These are phyloP conservation scores for Philopedon plagiatum DNA, from an alignment of 2,888 invertebrate species.

Conservation along the genomic window DNA sequence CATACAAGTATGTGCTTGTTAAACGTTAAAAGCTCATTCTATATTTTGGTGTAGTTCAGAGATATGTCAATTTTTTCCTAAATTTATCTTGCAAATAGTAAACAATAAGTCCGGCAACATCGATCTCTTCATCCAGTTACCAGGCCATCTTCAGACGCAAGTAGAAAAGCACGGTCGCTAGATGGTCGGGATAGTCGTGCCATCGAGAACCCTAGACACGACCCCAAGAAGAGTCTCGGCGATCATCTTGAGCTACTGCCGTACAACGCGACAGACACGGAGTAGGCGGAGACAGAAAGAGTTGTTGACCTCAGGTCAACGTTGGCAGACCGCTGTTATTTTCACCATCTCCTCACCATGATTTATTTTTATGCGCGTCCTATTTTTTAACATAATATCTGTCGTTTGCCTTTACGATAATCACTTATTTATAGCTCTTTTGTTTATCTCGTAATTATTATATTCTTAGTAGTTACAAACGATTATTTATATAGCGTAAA, in stretches of 20 bases:
- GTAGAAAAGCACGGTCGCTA: constrained; percentile 41
- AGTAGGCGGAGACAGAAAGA: constrained; percentile 69
- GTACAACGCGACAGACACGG: constrained; percentile 65
- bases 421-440: constrained; percentile 38
- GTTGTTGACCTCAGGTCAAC: constrained; percentile 70
- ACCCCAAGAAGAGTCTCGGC: constrained; percentile 52
- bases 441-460: constrained; percentile 39
- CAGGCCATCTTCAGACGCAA: constrained; percentile 52
- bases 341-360: constrained; percentile 52
- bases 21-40: too few species aligned
- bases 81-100: not conserved
- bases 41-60: too few species aligned
- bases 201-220: constrained; percentile 39
- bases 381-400: constrained; percentile 45
- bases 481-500: not conserved
- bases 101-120: constrained; percentile 14
- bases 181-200: constrained; percentile 41
- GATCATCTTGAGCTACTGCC: constrained; percentile 57
- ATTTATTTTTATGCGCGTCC: constrained; percentile 49
- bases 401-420: constrained; percentile 31
- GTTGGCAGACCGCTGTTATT: constrained; percentile 64
- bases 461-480: not conserved
- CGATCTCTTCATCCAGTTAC: constrained; percentile 40
- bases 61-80: too few species aligned
- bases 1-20: too few species aligned